Base-by-base conservation (phyloP, 2,113 vertebrate species). In the Sturnira hondurensis region DNA sequence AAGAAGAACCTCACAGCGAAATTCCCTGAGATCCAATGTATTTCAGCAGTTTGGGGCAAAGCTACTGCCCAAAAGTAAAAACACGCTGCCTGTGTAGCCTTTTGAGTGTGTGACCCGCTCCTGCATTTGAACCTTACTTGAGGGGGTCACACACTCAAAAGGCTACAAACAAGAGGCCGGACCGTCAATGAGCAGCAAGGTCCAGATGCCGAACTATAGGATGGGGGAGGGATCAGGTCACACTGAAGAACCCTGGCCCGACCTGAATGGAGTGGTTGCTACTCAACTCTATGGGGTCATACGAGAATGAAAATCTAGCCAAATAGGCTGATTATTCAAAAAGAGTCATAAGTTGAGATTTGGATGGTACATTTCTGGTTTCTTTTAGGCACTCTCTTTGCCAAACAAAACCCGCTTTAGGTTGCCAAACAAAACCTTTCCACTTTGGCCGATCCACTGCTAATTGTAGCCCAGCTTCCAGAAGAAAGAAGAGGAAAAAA, bases 231-330 rank as follows among this genome's bases (percentile, higher is more conserved):
- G 7, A 54, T 7, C 26, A 6, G 2, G 3, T 9, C 36, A 36
- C 0, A 2, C 33, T 41, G 41, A 81, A 61, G 36, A 70, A 78
- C 2, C 1, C 24, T 81, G n/a, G 7, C 10, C 6, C 20, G 13
- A 19, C 45, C 41, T 45, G 26, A 73, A 41, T 0, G 16, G 8
- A 82, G 36, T 4, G 63, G n/a, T 33, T 82, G 61, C 36, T 54
- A 24, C 15, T 67, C 24, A 52, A 36, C 54, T 54, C 45, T 33
- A 80, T 58, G 38, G 12, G 33, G n/a, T 65, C 24, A 41, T 19
- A 43, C 7, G 86, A 22, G 20, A 92, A 95, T 11, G 14, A 83
- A 88, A 97, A 88, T 74, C 8, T 28, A 56, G 36, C 80, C 15
- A 45, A 68, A 71, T 61, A 73, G 88, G 28, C 17, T 31, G 7